Percentiles rank a stretch among this genome's conserved stretches.
Conservation (phyloP, 2,797 vertebrate genomes). For the Eulemur rubriventer region DNA sequence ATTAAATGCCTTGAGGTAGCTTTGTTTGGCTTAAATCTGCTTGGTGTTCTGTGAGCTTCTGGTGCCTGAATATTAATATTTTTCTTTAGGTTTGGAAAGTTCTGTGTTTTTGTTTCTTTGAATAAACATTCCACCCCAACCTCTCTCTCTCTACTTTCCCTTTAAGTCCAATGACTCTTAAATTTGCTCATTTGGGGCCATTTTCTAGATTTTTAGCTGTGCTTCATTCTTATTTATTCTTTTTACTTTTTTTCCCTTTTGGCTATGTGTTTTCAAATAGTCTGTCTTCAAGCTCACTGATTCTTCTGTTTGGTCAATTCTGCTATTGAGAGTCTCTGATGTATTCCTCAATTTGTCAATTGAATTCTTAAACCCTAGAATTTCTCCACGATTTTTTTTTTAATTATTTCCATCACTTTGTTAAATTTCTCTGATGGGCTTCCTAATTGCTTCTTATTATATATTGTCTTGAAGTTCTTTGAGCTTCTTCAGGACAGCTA, state of each 20-base stretch:
- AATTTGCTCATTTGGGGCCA: not conserved
- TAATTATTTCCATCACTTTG: not conserved
- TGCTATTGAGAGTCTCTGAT: not conserved
- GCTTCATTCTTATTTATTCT: not conserved
- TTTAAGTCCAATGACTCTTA: not conserved
- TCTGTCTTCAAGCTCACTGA: not conserved
- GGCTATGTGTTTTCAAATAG: not conserved
- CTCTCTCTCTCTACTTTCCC: not conserved
- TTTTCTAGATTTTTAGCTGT: not conserved
- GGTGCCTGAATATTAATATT: not conserved
- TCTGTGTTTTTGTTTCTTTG: not conserved
- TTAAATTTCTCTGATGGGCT: not conserved
- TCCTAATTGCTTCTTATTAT: not conserved
- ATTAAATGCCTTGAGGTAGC: not conserved
- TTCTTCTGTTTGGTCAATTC: not conserved
- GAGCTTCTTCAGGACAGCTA: not conserved
- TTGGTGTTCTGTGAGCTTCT: not conserved
- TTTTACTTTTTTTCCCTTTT: not conserved
- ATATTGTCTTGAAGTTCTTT: not conserved
- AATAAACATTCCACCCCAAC: not conserved
- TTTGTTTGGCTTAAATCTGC: not conserved
- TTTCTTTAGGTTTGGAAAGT: not conserved
- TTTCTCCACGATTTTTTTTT: not conserved
- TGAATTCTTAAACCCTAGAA: not conserved
- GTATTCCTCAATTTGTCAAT: not conserved